These are phyloP conservation scores for Pachymerium ferrugineum DNA, from an alignment of 2,888 invertebrate species.

Conservation along the genomic window DNA sequence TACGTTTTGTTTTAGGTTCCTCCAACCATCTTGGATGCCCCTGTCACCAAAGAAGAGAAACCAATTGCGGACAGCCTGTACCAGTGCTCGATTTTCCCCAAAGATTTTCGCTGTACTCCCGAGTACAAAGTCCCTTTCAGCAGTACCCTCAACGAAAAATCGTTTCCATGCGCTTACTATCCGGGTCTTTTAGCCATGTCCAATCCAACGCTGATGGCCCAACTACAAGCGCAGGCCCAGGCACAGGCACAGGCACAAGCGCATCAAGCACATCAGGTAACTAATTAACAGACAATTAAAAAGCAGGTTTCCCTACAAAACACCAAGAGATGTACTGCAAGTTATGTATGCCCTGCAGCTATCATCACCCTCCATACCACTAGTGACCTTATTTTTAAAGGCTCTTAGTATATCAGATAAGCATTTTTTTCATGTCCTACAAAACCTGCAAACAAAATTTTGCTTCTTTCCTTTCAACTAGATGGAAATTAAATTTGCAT, in stretches of 20 bases:
- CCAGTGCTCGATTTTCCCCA: constrained; percentile 31
- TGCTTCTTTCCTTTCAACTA: too few relatives aligned
- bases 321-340: too few relatives aligned
- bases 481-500: too few relatives aligned
- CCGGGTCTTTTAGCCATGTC: constrained; percentile 32
- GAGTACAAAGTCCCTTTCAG: constrained; percentile 32
- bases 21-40: constrained; percentile 25
- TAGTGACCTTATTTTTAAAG: too few relatives aligned
- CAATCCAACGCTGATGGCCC: constrained; percentile 31
- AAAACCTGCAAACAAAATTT: too few relatives aligned
- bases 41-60: constrained; percentile 32
- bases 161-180: constrained; percentile 33
- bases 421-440: too few relatives aligned
- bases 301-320: too few relatives aligned
- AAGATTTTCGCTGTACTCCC: constrained; percentile 32
- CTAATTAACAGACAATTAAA: too few relatives aligned
- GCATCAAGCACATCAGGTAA: constrained; percentile 6
- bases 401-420: too few relatives aligned
- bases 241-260: constrained; percentile 31
- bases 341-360: too few relatives aligned
- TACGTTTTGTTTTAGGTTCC: not conserved
- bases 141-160: constrained; percentile 32
- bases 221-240: constrained; percentile 31
- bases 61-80: constrained; percentile 30
- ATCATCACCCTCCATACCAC: too few relatives aligned